Conservation (phyloP, 2,888 invertebrate species). For the Meiosimyza decipiens region DNA sequence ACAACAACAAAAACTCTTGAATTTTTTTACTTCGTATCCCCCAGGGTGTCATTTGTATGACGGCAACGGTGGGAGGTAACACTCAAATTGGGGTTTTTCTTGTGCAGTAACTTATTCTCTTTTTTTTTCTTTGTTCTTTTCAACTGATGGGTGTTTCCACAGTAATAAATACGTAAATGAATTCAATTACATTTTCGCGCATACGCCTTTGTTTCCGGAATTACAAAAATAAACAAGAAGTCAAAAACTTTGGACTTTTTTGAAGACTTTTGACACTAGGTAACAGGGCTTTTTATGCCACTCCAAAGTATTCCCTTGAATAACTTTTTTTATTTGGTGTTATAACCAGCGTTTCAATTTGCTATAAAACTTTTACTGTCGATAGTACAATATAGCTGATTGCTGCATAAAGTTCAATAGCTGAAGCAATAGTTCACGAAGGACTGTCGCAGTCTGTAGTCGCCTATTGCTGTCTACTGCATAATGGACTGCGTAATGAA, state of each 20-base stretch:
- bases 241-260: background rate
- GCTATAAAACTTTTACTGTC: no score
- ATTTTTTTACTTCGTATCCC: conserved; percentile 46
- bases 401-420: no score
- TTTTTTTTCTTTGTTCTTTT: background rate
- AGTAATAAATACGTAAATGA: conserved; percentile 59
- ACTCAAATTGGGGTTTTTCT: conserved; percentile 20
- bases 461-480: no score
- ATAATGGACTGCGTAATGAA: no score
- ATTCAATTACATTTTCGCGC: conserved; percentile 52
- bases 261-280: no score
- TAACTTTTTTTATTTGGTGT: no score
- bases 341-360: no score
- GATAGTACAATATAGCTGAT: no score
- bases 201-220: conserved; percentile 9
- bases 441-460: no score
- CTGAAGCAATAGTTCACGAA: no score
- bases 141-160: conserved; percentile 49
- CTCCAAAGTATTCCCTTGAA: no score
- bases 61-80: conserved; percentile 42
- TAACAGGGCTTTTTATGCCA: no score
- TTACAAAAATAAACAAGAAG: background rate
- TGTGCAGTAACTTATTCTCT: background rate
- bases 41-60: conserved; percentile 56
- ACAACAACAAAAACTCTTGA: conserved; percentile 34